Evolutionary conservation across 2,797 vertebrate genomes (phyloP).

Genomic region (Rhabdomys pumilio): DNA sequence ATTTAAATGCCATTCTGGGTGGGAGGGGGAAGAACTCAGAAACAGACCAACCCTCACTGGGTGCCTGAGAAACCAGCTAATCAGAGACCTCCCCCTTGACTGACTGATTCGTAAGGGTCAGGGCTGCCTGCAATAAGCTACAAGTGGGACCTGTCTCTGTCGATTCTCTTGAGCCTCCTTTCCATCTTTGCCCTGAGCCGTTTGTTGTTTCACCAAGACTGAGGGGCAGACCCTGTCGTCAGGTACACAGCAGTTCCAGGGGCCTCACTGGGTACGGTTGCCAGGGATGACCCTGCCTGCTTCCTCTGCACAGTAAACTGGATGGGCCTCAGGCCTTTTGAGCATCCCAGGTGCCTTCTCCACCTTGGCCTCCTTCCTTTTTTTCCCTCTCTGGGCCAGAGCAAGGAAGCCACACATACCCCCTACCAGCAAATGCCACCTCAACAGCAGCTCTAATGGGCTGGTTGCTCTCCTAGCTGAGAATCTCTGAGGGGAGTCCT

Average conservation of each 20-base stretch:
- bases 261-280: background rate
- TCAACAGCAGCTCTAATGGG: constrained; percentile 59
- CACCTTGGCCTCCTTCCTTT: background rate
- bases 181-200: background rate
- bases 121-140: background rate
- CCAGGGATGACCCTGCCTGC: background rate
- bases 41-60: constrained; percentile 88
- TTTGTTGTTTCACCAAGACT: background rate
- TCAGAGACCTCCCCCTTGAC: constrained; percentile 81
- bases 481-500: constrained; percentile 72
- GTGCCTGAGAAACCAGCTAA: constrained; percentile 80
- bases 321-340: background rate
- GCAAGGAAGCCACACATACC: background rate
- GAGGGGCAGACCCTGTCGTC: background rate
- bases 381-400: background rate
- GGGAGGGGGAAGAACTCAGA: constrained; percentile 86
- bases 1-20: constrained; percentile 92
- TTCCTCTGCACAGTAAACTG: accelerated
- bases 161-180: background rate
- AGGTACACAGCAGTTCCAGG: accelerated
- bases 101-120: constrained; percentile 59
- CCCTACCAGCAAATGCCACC: constrained; percentile 6
- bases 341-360: background rate
- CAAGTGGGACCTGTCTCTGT: background rate
- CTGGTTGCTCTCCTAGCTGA: constrained; percentile 42